These are phyloP conservation scores for Danaus chrysippus DNA, from an alignment of 2,888 invertebrate species.

Conservation along the genomic window DNA sequence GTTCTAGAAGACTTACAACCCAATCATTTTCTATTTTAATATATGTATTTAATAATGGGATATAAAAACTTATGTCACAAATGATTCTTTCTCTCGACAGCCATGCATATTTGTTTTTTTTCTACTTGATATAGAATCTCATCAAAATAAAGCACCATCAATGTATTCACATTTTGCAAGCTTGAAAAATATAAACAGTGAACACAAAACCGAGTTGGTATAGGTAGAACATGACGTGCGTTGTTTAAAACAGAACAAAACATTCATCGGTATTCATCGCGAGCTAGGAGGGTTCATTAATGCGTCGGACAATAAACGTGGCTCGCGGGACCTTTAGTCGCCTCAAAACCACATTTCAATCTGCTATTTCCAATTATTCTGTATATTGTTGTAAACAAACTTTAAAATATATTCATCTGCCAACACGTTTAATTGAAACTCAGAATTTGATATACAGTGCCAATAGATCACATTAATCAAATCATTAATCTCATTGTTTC, in stretches of 20 bases:
- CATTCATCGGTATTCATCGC: constrained; percentile 68
- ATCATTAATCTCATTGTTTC: neutral
- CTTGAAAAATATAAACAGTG: neutral
- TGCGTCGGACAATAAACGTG: constrained; percentile 68
- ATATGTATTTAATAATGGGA: too few relatives aligned
- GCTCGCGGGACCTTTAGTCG: constrained; percentile 62
- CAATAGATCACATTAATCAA: constrained; percentile 1
- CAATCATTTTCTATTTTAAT: too few relatives aligned
- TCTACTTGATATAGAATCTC: neutral
- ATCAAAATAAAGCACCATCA: constrained; percentile 1
- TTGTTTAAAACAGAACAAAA: constrained; percentile 47
- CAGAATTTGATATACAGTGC: neutral
- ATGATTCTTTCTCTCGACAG: too few relatives aligned
- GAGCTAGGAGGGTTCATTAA: constrained; percentile 65
- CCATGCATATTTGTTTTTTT: too few relatives aligned
- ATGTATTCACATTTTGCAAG: constrained; percentile 3
- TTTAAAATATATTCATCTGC: neutral
- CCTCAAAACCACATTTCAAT: constrained; percentile 69
- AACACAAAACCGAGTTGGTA: constrained; percentile 2
- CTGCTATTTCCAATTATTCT: constrained; percentile 59
- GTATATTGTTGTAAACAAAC: constrained; percentile 49
- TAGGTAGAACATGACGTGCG: constrained; percentile 15
- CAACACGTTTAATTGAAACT: neutral
- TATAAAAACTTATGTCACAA: too few relatives aligned
- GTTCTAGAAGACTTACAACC: too few relatives aligned